Evolutionary conservation across 92 coral and sea anemone genomes (phyloP).

Genomic region (Heliopora coerulea): DNA sequence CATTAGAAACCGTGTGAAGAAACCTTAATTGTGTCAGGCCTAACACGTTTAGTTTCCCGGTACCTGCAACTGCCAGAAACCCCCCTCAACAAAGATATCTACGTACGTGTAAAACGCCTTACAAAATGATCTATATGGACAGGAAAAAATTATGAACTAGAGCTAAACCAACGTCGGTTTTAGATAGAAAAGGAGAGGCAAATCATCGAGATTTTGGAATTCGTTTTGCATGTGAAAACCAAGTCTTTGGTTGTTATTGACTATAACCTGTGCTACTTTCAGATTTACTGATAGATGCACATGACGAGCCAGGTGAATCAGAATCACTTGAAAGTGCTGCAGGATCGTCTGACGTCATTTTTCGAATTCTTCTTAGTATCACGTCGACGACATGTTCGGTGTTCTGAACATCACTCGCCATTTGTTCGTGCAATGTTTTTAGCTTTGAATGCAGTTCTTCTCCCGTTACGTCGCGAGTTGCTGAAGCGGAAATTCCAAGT

Average conservation of each 20-base stretch:
- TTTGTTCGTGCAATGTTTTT: constrained; percentile 16
- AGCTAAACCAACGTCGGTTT: no score
- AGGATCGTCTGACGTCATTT: constrained; percentile 19
- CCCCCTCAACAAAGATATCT: no score
- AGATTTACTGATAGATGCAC: constrained; percentile 41
- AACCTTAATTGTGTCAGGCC: no score
- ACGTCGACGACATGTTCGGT: constrained; percentile 24
- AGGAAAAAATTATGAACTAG: no score
- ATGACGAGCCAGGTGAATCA: constrained; percentile 36
- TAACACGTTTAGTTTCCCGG: no score
- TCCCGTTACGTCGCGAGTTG: neutral
- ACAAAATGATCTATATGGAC: no score
- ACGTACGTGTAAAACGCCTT: no score
- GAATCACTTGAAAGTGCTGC: constrained; percentile 26
- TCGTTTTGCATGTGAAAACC: neutral
- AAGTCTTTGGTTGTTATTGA: neutral
- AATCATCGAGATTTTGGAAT: neutral
- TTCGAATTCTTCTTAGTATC: constrained; percentile 16
- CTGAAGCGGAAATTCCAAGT: neutral
- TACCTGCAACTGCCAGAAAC: no score
- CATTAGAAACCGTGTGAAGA: no score
- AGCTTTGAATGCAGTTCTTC: constrained; percentile 9
- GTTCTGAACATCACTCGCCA: constrained; percentile 12
- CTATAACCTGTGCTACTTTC: constrained; percentile 19
- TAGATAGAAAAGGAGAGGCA: no score